phyloP scores from a whole-genome alignment of 2,888 invertebrate genomes.

The Cheilosia vulpina region DNA sequence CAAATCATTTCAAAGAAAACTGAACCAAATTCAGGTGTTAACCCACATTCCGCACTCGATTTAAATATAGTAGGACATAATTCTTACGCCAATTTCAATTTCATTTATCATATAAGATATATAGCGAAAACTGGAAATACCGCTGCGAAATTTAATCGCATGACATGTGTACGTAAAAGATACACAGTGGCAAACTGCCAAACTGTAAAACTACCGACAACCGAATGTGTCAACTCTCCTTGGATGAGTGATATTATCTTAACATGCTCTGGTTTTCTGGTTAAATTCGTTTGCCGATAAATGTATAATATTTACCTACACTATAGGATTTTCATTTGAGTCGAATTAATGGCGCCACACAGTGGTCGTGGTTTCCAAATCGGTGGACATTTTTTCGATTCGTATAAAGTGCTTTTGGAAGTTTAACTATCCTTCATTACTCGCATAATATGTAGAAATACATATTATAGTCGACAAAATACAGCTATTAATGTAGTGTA shows the following conservation, averaged over 20 bases:
- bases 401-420: too few relatives aligned
- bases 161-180: conserved; percentile 8
- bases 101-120: conserved; percentile 34
- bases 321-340: background rate
- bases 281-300: conserved; percentile 20
- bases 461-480: too few relatives aligned
- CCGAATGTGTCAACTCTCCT: conserved; percentile 49
- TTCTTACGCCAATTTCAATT: conserved; percentile 41
- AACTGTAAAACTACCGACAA: conserved; percentile 12
- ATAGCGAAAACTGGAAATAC: conserved; percentile 48
- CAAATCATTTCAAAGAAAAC: conserved; percentile 9
- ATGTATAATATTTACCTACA: background rate
- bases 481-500: too few relatives aligned
- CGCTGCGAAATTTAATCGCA: conserved; percentile 38
- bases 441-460: too few relatives aligned
- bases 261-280: conserved; percentile 25
- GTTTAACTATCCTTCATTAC: too few relatives aligned
- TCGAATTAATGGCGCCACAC: conserved; percentile 1
- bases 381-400: background rate
- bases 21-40: conserved; percentile 31
- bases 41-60: conserved; percentile 51
- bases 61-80: conserved; percentile 34
- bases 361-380: background rate
- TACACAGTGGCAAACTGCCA: conserved; percentile 15
- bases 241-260: conserved; percentile 48